A percentile compares a stretch with the other conserved stretches of the same genome.
phyloP scores from a whole-genome alignment of 2,888 invertebrate genomes.

The Hirtodrosophila histrioides region DNA sequence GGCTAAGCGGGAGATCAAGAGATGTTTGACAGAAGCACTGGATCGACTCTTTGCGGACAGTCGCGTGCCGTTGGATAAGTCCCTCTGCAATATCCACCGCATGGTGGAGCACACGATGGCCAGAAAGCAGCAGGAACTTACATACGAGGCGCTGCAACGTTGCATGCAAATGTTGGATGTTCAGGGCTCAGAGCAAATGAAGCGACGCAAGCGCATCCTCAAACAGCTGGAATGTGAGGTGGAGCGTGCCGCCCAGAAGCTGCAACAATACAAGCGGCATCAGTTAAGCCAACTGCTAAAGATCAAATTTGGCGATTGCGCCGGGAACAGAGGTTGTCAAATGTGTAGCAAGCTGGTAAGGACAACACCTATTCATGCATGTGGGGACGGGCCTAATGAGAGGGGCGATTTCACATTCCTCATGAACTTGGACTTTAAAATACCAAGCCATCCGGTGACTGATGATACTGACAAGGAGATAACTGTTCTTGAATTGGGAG shows the following conservation, averaged over 20 bases:
- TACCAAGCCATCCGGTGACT: not conserved
- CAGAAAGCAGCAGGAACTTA: conserved; percentile 13
- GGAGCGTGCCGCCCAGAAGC: conserved; percentile 13
- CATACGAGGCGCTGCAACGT: conserved; percentile 5
- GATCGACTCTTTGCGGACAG: conserved; percentile 16
- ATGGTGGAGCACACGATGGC: not conserved
- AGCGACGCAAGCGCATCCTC: conserved; percentile 19
- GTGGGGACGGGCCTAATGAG: accelerated
- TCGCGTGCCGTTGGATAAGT: not conserved
- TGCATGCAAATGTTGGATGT: conserved; percentile 31
- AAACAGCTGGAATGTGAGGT: conserved; percentile 48
- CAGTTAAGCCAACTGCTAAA: conserved; percentile 8
- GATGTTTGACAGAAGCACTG: conserved; percentile 41
- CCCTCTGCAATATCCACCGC: conserved; percentile 48
- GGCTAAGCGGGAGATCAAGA: conserved; percentile 45
- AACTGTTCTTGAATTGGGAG: conserved; percentile 14
- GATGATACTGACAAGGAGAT: not conserved
- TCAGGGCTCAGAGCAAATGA: not conserved
- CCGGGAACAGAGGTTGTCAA: conserved; percentile 19
- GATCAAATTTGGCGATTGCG: not conserved
- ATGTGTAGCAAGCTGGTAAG: conserved; percentile 28
- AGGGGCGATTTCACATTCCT: conserved; percentile 29
- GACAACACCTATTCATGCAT: not conserved
- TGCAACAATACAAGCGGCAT: conserved; percentile 1
- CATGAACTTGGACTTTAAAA: not conserved